A percentile compares a stretch with the other conserved stretches of the same genome.
Conservation (phyloP, 2,888 invertebrate species). For the Rhyacophila evoluta region DNA sequence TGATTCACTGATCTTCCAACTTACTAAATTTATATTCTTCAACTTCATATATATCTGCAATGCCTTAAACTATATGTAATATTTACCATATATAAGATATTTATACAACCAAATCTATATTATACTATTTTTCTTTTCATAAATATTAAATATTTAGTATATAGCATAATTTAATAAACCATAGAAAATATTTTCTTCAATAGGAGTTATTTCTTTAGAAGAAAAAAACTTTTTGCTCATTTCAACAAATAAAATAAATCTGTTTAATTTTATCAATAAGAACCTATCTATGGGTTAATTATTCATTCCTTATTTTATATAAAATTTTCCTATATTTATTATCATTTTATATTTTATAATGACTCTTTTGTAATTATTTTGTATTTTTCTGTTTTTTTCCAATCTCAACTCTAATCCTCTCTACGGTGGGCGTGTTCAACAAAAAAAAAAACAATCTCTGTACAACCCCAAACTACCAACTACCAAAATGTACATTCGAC, state of each 20-base stretch:
- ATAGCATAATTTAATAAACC: too few species aligned
- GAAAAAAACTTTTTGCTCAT: too few species aligned
- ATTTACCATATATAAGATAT: too few species aligned
- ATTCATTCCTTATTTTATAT: too few species aligned
- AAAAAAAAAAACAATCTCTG: constrained; percentile 58
- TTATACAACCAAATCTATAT: too few species aligned
- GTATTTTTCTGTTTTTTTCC: constrained; percentile 69
- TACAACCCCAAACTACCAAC: constrained; percentile 48
- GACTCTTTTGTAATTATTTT: constrained; percentile 58
- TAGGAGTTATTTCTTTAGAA: too few species aligned
- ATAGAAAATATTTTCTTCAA: too few species aligned
- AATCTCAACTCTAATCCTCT: constrained; percentile 70
- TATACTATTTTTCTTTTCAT: too few species aligned
- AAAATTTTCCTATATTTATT: not conserved
- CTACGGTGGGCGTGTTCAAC: constrained; percentile 63
- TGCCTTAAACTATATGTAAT: not conserved
- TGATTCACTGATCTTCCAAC: not conserved
- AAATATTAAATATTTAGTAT: too few species aligned
- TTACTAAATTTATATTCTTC: not conserved
- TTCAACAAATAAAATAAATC: too few species aligned
- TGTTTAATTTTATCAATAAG: too few species aligned
- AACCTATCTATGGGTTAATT: too few species aligned
- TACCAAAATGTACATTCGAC: constrained; percentile 52
- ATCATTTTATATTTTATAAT: constrained; percentile 34
- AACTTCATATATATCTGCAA: not conserved